Conservation (phyloP, 2,888 invertebrate genomes). For the Malthinus flaveolus region DNA sequence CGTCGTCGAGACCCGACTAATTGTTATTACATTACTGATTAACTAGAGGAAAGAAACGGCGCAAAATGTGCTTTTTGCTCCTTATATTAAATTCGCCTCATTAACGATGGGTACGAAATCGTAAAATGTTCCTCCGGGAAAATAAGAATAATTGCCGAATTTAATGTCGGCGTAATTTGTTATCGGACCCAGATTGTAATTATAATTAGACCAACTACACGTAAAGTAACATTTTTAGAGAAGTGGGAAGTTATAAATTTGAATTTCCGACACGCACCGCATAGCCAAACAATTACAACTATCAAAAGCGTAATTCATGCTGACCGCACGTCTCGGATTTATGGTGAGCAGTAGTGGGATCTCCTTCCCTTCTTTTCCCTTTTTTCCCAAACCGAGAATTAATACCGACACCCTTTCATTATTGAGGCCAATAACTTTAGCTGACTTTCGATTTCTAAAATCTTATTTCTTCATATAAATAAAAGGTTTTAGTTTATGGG, state of each 20-base stretch:
- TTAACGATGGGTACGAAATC: slow-evolving; percentile 35
- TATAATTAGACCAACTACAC: slow-evolving; percentile 29
- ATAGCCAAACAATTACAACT: slow-evolving; percentile 50
- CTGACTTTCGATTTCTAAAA: slow-evolving; percentile 32
- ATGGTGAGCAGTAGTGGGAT: slow-evolving; percentile 34
- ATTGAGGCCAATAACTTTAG: slow-evolving; percentile 25
- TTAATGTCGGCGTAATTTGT: slow-evolving; percentile 33
- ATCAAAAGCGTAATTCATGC: slow-evolving; percentile 50
- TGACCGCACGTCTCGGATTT: slow-evolving; percentile 47
- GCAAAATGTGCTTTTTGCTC: slow-evolving; percentile 24
- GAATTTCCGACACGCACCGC: slow-evolving; percentile 41
- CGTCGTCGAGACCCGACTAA: slow-evolving; percentile 31
- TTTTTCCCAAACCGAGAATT: slow-evolving; percentile 39
- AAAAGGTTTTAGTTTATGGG: slow-evolving; percentile 31
- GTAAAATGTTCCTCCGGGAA: slow-evolving; percentile 34
- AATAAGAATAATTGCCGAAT: slow-evolving; percentile 37
- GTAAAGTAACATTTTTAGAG: slow-evolving; percentile 14
- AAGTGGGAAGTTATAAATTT: slow-evolving; percentile 39
- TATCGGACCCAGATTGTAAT: slow-evolving; percentile 31
- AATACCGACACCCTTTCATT: slow-evolving; percentile 34
- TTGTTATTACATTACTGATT: slow-evolving; percentile 35
- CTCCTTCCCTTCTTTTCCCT: slow-evolving; percentile 29
- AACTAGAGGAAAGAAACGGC: slow-evolving; percentile 26
- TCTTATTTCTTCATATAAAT: slow-evolving; percentile 31
- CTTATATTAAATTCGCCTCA: slow-evolving; percentile 37